phyloP scores from a whole-genome alignment of 2,113 vertebrate species.

The Barnardius zonarius region DNA sequence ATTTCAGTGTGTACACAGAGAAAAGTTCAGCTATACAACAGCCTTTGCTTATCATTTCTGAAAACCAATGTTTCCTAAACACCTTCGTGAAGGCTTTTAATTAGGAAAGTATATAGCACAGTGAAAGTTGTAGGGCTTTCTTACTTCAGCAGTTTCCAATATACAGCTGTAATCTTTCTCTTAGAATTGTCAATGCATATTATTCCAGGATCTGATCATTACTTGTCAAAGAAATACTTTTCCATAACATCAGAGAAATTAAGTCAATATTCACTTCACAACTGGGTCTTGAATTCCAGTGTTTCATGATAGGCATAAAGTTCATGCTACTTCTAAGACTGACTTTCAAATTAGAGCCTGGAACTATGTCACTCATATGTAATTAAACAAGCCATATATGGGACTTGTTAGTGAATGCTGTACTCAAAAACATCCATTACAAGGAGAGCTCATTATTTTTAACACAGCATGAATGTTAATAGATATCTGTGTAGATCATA shows the following conservation, averaged over 20 bases:
- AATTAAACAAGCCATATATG: background rate
- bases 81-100: background rate
- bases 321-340: background rate
- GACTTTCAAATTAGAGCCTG: background rate
- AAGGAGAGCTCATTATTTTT: conserved; percentile 39
- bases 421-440: background rate
- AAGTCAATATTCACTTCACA: background rate
- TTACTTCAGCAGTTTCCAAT: background rate
- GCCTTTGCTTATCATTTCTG: background rate
- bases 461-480: conserved; percentile 32
- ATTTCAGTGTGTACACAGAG: background rate
- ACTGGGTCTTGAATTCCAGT: background rate
- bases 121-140: background rate
- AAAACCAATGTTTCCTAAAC: background rate
- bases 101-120: background rate
- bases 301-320: background rate
- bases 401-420: background rate
- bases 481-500: background rate
- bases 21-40: background rate
- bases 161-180: background rate
- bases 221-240: background rate
- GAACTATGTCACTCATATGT: background rate
- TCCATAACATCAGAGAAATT: background rate
- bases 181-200: background rate
- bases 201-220: background rate